Evolutionary conservation across 2,888 invertebrate genomes (phyloP).

Genomic region (Microctonus aethiopoides): DNA sequence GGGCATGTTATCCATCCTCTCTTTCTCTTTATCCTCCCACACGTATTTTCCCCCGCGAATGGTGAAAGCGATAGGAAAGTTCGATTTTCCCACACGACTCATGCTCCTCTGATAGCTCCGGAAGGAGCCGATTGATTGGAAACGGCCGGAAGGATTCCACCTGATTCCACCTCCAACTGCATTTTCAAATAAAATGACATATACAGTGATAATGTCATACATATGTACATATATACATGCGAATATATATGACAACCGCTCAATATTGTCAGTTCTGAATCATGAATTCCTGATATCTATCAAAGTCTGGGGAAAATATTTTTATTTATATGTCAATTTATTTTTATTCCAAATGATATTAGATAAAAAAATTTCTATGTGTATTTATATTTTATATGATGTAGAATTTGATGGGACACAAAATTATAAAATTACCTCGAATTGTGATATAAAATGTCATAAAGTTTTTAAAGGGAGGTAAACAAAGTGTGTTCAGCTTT

Average conservation of each 20-base stretch:
- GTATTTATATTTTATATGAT: too few species aligned
- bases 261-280: too few species aligned
- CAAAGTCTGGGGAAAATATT: conserved; percentile 56
- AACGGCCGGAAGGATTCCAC: conserved; percentile 59
- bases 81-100: conserved; percentile 64
- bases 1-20: conserved; percentile 31
- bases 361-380: too few species aligned
- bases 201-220: background rate
- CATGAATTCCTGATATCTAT: conserved; percentile 60
- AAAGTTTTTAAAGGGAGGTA: too few species aligned
- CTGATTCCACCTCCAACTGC: conserved; percentile 44
- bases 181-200: background rate
- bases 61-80: conserved; percentile 63
- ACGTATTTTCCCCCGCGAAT: conserved; percentile 16
- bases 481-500: too few species aligned
- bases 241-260: too few species aligned
- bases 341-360: too few species aligned
- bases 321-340: too few species aligned
- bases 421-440: too few species aligned
- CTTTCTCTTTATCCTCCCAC: conserved; percentile 28
- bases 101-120: conserved; percentile 65
- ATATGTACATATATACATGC: too few species aligned
- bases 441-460: too few species aligned
- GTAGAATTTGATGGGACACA: too few species aligned
- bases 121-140: conserved; percentile 67